Conservation (phyloP, 1,140 invertebrate genomes). For the Oedothorax gibbosus region DNA sequence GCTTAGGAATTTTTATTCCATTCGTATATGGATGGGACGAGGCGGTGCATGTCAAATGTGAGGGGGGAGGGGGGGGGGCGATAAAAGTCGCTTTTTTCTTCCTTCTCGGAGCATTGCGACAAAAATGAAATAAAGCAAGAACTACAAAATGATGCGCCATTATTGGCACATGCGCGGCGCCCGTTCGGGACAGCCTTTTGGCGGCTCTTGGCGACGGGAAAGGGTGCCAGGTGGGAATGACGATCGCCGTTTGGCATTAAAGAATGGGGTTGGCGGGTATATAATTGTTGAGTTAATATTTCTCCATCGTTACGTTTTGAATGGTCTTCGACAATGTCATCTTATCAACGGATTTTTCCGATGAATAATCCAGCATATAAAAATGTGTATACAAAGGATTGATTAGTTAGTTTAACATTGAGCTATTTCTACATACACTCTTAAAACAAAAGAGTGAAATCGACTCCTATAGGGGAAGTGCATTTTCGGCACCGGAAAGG, state of each 20-base stretch:
- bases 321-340: too few species aligned
- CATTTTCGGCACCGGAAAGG: too few species aligned
- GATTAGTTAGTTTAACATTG: too few species aligned
- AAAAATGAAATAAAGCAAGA: conserved; percentile 62
- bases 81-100: conserved; percentile 34
- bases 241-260: neutral
- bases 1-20: conserved; percentile 54
- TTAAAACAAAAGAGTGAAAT: too few species aligned
- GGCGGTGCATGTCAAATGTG: conserved; percentile 60
- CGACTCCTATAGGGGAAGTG: too few species aligned
- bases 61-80: neutral
- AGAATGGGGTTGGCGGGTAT: too few species aligned
- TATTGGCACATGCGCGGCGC: conserved; percentile 61
- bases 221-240: neutral
- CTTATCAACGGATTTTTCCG: too few species aligned
- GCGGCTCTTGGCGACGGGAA: conserved; percentile 15
- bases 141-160: conserved; percentile 61
- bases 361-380: too few species aligned
- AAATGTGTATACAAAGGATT: too few species aligned
- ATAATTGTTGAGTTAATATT: too few species aligned
- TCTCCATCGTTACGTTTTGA: too few species aligned
- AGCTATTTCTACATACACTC: too few species aligned
- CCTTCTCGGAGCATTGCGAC: conserved; percentile 59
- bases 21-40: conserved; percentile 29
- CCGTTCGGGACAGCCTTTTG: conserved; percentile 33